phyloP scores from a whole-genome alignment of 2,888 invertebrate genomes.

The Cosmia pyralina region DNA sequence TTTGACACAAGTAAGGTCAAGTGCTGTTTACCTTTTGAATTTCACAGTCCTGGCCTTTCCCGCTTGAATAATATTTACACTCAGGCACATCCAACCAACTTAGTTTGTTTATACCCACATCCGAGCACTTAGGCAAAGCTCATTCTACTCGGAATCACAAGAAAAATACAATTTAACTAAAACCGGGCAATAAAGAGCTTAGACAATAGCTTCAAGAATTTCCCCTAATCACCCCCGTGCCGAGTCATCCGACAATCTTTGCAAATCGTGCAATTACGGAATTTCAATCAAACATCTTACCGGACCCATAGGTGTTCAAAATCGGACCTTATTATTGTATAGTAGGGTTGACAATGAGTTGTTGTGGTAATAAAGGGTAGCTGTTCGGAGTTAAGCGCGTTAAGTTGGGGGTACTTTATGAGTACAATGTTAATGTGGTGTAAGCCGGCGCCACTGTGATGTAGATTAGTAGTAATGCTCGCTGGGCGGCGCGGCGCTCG shows the following conservation, averaged over 20 bases:
- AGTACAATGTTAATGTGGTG: conserved; percentile 63
- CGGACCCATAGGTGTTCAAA: conserved; percentile 22
- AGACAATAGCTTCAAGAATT: conserved; percentile 55
- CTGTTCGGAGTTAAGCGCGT: conserved; percentile 52
- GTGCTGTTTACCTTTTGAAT: conserved; percentile 57
- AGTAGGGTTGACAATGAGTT: conserved; percentile 40
- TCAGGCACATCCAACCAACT: conserved; percentile 19
- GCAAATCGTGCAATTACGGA: conserved; percentile 69
- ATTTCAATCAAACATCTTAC: conserved; percentile 63
- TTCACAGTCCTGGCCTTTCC: conserved; percentile 22
- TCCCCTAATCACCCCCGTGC: conserved; percentile 47
- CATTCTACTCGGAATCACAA: conserved; percentile 42
- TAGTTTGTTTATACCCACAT: conserved; percentile 33
- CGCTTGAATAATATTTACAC: conserved; percentile 49
- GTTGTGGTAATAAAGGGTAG: conserved; percentile 38
- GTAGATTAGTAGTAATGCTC: conserved; percentile 58
- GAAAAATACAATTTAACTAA: conserved; percentile 49
- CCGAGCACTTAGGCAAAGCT: conserved; percentile 33
- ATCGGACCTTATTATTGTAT: conserved; percentile 40
- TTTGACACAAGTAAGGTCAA: conserved; percentile 61
- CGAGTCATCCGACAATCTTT: conserved; percentile 61
- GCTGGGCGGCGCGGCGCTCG: conserved; percentile 39
- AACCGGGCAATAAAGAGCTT: conserved; percentile 52
- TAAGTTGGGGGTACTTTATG: conserved; percentile 60
- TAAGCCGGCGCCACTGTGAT: conserved; percentile 51